Evolutionary conservation across 2,797 vertebrate species (phyloP).

Genomic region (Enteromius viviparus): DNA sequence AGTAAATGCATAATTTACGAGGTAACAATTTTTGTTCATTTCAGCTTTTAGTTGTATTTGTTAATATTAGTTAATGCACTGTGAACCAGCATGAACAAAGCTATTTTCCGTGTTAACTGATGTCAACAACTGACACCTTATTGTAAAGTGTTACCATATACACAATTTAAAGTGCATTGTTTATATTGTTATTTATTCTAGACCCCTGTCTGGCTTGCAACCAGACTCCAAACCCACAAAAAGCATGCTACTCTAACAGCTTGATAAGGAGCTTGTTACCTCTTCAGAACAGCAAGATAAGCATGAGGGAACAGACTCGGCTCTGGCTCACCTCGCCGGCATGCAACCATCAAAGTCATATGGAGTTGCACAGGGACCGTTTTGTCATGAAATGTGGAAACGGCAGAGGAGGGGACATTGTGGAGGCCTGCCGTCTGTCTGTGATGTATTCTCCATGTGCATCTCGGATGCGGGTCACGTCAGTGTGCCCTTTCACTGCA

Average conservation of each 20-base stretch:
- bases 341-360: slow-evolving; percentile 42
- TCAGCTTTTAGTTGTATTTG: too few species aligned
- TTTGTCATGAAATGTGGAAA: slow-evolving; percentile 44
- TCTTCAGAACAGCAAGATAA: slow-evolving; percentile 76
- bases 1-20: background rate
- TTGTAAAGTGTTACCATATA: background rate
- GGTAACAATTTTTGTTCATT: too few species aligned
- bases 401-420: slow-evolving; percentile 15
- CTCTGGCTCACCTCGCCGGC: slow-evolving; percentile 7
- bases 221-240: slow-evolving; percentile 36
- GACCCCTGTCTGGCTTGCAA: slow-evolving; percentile 7
- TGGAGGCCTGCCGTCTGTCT: slow-evolving; percentile 49
- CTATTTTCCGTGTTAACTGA: too few species aligned
- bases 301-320: slow-evolving; percentile 56
- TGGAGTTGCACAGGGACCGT: slow-evolving; percentile 52
- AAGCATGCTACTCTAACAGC: slow-evolving; percentile 44
- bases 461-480: slow-evolving; percentile 76
- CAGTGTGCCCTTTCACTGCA: slow-evolving; percentile 79
- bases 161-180: background rate
- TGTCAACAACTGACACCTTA: too few species aligned
- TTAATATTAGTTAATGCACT: too few species aligned
- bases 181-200: background rate
- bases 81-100: too few species aligned
- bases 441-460: slow-evolving; percentile 58
- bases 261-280: slow-evolving; percentile 71